Evolutionary conservation across 2,888 invertebrate genomes (phyloP), one percentile per base, ranked within the genome.

Genomic region (Hydrotaea diabolus): DNA sequence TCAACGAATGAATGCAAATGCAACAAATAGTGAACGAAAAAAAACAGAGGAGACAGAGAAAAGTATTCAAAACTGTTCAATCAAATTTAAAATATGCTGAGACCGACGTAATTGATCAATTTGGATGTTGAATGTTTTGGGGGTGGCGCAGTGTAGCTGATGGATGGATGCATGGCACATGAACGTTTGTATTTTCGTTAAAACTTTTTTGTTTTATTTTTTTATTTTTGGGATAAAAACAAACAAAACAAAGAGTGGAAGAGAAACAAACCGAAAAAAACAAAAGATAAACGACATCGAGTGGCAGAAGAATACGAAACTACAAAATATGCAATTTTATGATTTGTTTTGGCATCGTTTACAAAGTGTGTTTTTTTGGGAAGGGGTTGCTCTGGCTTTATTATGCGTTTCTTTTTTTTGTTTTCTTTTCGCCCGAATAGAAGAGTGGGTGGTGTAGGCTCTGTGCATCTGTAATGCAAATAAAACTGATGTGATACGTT

Each of bases 61-160:
- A 57, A 7, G 21, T 13, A 46, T 43, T 23, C n/a, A 2, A 64
- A 66, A 62, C 8, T 46, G 57, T 73, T 73, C 72, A 73, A 66
- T 49, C 21, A 69, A 77, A 26, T 66, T 73, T 77, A 74, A 77
- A 69, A 74, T 77, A 59, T 77, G 59, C 59, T 53, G 49, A 80
- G 36, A 59, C 71, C 46, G 53, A 17, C 31, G 17, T 64, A 55
- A 82, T 82, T 82, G 78, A 82, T 78, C 78, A 78, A 82, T 78
- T 78, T 46, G 53, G 23, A 69, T 23, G 46, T 39, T 39, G 39
- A 8, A 39, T 8, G 39, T 21, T 43, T 43, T 13, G 39, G 39
- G 39, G 39, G 39, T 13, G 49, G 49, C 49, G 49, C 9, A 43
- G 11, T 7, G n/a, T n/a, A n/a, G n/a, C 31, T 31, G 31, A 31